Base-by-base conservation (phyloP, 1,140 invertebrate species). In the Caerostris darwini region DNA sequence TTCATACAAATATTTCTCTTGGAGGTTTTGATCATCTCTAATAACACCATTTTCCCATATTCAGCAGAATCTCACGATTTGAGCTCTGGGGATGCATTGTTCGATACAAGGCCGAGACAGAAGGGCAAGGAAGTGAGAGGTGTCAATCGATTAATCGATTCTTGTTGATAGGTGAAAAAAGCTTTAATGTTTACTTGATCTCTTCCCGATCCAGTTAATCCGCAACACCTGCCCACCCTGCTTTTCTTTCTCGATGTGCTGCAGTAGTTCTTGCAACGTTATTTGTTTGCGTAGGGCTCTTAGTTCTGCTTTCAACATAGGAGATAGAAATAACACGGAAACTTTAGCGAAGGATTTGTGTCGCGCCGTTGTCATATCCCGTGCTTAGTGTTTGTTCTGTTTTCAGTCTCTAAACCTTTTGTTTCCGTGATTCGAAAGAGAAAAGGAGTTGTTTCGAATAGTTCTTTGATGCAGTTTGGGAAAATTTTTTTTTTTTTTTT, bases 161-260 rank as follows among this genome's bases (percentile, higher is more conserved):
- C 82, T 17, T 83, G 54, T 83, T 57, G 56, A 58, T 57, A 83
- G 82, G 54, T 83, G 12, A n/a, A 19, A 83, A 58, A 10, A 19
- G 82, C 82, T 56, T 83, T n/a, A 83, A 83, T 83, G 54, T 83
- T 83, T 83, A 54, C 82, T 58, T 56, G 82, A 56, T 83, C 82
- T 58, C 19, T 83, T 58, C 82, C 82, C 82, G 14, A 57, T 83
- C 82, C 56, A 56, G 82, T 56, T 83, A 83, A 83, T 83, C 82
- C 54, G 56, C 19, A 57, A 53, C 57, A 87, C 5, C 56, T 87
- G 59, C 85, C 50, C 34, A 59, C 58, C 64, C 19, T 50, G 59
- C 10, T 8, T 53, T 53, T 50, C 81, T 5, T 77, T 12, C 71
- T 3, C 34, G 34, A 8, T 10, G 34, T 50, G 14, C 34, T 77